Base-by-base conservation (phyloP, 2,797 vertebrate genomes). In the Onychomys torridus region DNA sequence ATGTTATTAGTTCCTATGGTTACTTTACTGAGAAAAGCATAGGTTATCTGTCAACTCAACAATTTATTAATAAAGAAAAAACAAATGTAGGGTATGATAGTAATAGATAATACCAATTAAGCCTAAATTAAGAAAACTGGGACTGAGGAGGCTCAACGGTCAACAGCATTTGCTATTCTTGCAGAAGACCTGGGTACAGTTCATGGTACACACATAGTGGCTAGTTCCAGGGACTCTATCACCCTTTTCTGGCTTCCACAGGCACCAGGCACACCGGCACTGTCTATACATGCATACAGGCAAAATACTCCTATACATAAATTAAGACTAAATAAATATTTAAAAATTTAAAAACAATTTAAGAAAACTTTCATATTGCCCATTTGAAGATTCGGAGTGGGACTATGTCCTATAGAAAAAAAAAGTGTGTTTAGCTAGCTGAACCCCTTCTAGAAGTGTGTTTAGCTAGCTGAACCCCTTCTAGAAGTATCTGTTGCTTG, bases 21-120 rank as follows among this genome's bases (percentile, higher is more conserved):
- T 32, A 61, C 90, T 90, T 94, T 89, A 40, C 37, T 29, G 7
- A 29, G 29, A 78, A 91, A 91, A 79, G 21, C 25, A 13, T 27
- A 77, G 17, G 71, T 83, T 78, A 59, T 73, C n/a, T 87, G 8
- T 89, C 67, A 87, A 83, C 86, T 89, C 40, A 77, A 17, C 9
- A 46, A 82, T 89, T 95, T 93, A 90, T 63, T 88, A 93, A 82
- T 79, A 86, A 40, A 81, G 10, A 59, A 83, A 96, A 94, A 73
- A 75, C 57, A 90, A 92, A 73, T 90, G 43, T 59, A 84, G 86
- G 7, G 17, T 59, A 77, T 46, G 19, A 73, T 79, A 94, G 61
- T 95, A 25, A 59, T 77, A 32, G 63, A 37, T 93, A 94, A 82
- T 93, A 40, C 19, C 79, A 76, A 77, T 76, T 61, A 83, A 89